Percentiles rank a stretch among this genome's conserved stretches.
Evolutionary conservation across 1,140 invertebrate species (phyloP).

Genomic region (Drosophila saltans): DNA sequence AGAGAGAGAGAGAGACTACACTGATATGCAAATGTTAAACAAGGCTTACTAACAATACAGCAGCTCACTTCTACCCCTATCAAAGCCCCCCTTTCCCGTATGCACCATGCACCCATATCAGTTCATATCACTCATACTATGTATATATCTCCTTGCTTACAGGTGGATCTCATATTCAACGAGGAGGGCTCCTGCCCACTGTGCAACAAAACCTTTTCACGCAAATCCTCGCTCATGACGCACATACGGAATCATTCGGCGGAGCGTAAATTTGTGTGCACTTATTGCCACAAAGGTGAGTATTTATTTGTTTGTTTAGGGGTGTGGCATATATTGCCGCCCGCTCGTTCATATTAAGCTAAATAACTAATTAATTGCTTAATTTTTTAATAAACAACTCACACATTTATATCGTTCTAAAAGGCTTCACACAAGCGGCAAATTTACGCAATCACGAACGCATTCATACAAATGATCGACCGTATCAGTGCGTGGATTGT

Average conservation of each 20-base stretch:
- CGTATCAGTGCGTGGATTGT: conserved; percentile 86
- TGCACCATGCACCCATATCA: not conserved
- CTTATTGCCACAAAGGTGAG: conserved; percentile 86
- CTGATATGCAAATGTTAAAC: conserved; percentile 25
- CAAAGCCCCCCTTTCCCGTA: not conserved
- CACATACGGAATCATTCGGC: conserved; percentile 86
- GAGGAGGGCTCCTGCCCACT: conserved; percentile 84
- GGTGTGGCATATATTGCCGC: not conserved
- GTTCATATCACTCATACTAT: not conserved
- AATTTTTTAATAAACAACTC: not conserved
- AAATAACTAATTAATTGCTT: not conserved
- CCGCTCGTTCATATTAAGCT: not conserved
- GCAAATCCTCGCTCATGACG: conserved; percentile 85
- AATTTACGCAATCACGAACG: conserved; percentile 86
- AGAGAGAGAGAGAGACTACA: conserved; percentile 13
- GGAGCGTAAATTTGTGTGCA: conserved; percentile 85
- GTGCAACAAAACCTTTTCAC: conserved; percentile 86
- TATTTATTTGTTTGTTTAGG: not conserved
- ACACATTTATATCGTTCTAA: too few species aligned
- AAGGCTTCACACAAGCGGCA: conserved; percentile 86
- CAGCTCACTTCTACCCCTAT: not conserved
- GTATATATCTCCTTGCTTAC: not conserved
- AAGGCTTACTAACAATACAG: conserved; percentile 14
- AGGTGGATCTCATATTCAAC: conserved; percentile 83
- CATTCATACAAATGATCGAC: conserved; percentile 86